Base-by-base conservation (phyloP, 2,113 vertebrate species). In the Nothocercus julius region DNA sequence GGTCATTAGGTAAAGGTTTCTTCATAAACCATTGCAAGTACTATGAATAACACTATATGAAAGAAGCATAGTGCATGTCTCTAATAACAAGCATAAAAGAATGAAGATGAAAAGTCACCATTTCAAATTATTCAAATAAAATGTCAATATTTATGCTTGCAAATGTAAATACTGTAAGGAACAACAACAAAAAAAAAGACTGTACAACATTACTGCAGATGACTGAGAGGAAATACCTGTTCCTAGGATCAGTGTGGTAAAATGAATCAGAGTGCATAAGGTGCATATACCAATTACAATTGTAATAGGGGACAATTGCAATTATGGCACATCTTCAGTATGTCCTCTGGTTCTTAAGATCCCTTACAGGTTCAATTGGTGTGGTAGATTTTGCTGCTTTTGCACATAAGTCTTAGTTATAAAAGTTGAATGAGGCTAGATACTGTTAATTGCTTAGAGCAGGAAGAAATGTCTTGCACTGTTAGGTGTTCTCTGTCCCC, bases 1-100 rank as follows among this genome's bases (percentile, higher is more conserved):
- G 76, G 28, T 93, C 66, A 78, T 59, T 62, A 86, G 58, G 42
- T 90, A 93, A 94, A 93, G 30, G n/a, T 73, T 82, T 92, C 32
- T 93, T 95, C 82, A 69, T 47, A 91, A 90, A 53, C 92, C 42
- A 19, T 64, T 64, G 6, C 45, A 75, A 61, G 28, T 61, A 8
- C 30, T 80, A 34, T 42, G 40, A 95, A 88, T 79, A 85, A 83
- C 5, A 4, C 49, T 78, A 2, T 66, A 66, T 28, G 21, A 75
- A 58, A 89, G n/a, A 72, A 92, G 92, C 21, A 7, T 22, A n/a
- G 42, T 13, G 13, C 30, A 58, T 59, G 12, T 68, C 61, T 92
- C 51, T 49, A 86, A 59, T 13, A 18, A 59, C n/a, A 69, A 69
- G 18, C 9, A 69, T 36, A 34, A 85, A 95, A 74, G 66, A 91